A percentile compares a stretch with the other conserved stretches of the same genome.
These are phyloP conservation scores for Rhineura floridana DNA, from an alignment of 2,113 vertebrate species.

Conservation along the genomic window DNA sequence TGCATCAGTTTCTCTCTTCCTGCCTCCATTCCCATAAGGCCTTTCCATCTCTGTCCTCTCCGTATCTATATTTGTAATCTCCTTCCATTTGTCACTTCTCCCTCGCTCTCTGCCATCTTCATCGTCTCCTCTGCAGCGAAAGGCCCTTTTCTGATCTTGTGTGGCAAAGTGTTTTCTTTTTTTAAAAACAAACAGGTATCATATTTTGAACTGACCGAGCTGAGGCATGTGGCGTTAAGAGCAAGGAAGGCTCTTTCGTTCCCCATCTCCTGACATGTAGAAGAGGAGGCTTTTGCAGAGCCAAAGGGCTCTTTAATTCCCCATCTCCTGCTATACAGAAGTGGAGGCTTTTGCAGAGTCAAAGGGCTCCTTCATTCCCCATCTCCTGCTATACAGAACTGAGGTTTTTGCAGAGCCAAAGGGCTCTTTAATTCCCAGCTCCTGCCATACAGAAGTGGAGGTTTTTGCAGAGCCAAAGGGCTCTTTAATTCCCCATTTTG, in stretches of 20 bases:
- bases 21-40: background rate
- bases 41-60: background rate
- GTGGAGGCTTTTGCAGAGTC: background rate
- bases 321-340: background rate
- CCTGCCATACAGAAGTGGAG: no score
- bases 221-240: background rate
- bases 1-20: background rate
- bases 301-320: background rate
- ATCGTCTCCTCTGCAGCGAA: background rate
- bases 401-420: no score
- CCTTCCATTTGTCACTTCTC: background rate
- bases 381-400: no score
- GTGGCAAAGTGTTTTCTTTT: background rate
- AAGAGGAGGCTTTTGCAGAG: background rate
- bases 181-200: background rate
- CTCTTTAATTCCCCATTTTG: background rate
- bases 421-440: no score
- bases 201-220: background rate
- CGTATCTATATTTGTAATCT: background rate
- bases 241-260: background rate
- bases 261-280: background rate
- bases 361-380: background rate
- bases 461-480: no score
- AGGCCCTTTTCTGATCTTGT: background rate
- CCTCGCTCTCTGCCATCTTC: background rate